These are phyloP conservation scores for Myathropa florea DNA, from an alignment of 2,888 invertebrate genomes.

Conservation along the genomic window DNA sequence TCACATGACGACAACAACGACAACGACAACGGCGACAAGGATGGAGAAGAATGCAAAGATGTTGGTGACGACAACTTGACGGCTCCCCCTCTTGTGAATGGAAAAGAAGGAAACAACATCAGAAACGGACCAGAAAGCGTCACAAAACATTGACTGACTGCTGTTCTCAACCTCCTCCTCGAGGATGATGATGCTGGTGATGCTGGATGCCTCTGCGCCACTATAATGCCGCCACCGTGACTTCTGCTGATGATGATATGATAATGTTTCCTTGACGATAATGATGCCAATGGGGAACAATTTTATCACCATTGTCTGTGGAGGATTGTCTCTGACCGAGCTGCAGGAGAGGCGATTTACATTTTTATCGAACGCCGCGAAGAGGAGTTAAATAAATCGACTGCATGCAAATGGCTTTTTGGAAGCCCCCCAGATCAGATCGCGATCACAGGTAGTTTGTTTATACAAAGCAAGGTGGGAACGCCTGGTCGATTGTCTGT, in stretches of 20 bases:
- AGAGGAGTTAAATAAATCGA: slow-evolving; percentile 58
- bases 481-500: slow-evolving; percentile 36
- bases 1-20: slow-evolving; percentile 56
- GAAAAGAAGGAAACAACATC: background rate
- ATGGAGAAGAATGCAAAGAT: background rate
- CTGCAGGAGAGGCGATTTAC: slow-evolving; percentile 48
- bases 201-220: slow-evolving; percentile 23
- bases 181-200: slow-evolving; percentile 31
- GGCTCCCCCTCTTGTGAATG: slow-evolving; percentile 39
- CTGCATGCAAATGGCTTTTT: slow-evolving; percentile 52
- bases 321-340: background rate
- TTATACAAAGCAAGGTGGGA: slow-evolving; percentile 10
- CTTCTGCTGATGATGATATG: slow-evolving; percentile 70
- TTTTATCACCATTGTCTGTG: slow-evolving; percentile 70
- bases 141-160: slow-evolving; percentile 67
- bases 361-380: slow-evolving; percentile 65
- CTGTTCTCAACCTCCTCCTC: slow-evolving; percentile 22
- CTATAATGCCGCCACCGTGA: slow-evolving; percentile 32
- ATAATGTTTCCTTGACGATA: slow-evolving; percentile 68
- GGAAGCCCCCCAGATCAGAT: slow-evolving; percentile 20
- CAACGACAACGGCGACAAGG: background rate
- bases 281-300: slow-evolving; percentile 71
- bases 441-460: slow-evolving; percentile 14
- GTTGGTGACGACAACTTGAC: slow-evolving; percentile 61
- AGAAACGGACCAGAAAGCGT: slow-evolving; percentile 45